Base-by-base conservation (phyloP, 2,888 invertebrate species). In the Mesochorus sp. region DNA sequence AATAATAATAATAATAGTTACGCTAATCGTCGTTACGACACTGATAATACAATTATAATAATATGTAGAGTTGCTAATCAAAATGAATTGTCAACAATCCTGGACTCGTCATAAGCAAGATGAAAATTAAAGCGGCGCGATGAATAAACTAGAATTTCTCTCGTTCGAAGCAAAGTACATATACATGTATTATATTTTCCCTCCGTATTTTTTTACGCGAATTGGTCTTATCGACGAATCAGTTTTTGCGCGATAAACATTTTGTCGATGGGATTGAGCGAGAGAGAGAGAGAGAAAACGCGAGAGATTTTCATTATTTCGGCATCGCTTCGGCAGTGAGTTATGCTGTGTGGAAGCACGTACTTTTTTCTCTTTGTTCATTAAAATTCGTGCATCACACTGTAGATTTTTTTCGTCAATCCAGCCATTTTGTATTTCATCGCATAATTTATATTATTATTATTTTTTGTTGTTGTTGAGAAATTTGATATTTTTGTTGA, bases 41-140 rank as follows among this genome's bases (percentile, higher is more conserved):
- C 77, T 62, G 73, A 77, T 68, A 73, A 73, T 73, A 73, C 62
- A 68, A 77, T 64, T 39, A 86, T 83, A 83, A 37, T 59, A 71
- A 75, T 64, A 74, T 75, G 76, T n/a, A n/a, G n/a, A n/a, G n/a
- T 70, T 77, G 68, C 81, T 80, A 75, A 76, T 80, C 64, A 64
- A 77, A 57, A 76, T 17, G 31, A 55, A 62, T 73, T 21, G 64
- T 67, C 10, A 68, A 62, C 39, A n/a, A 47, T 66, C 61, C 17
- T 67, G 47, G 31, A 76, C 49, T 61, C 24, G 51, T 61, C 34
- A 67, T 53, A 37, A 76, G 34, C 19, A 42, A 70, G 17, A 26
- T 17, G 62, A 34, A 59, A 59, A 61, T 17, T 6, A 12, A 1
- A 53, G 44, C 39, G 24, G 12, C 42, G 57, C 49, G n/a, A 24